Evolutionary conservation across 2,888 invertebrate species (phyloP), one percentile per base, ranked within the genome.

Genomic region (Caenorhabditis panamensis): DNA sequence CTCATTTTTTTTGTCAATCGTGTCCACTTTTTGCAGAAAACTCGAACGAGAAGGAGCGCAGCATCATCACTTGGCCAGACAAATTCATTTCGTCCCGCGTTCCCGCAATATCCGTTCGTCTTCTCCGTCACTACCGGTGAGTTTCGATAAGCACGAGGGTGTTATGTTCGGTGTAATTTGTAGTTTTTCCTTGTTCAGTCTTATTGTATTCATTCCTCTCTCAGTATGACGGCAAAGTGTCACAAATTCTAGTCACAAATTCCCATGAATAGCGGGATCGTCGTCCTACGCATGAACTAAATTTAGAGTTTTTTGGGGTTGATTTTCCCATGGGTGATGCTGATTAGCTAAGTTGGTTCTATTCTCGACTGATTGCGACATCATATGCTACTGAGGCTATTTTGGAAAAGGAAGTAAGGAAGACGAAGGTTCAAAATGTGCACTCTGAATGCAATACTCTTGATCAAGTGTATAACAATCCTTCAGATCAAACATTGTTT

Each of bases 241-340:
- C 41, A 61, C n/a, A 61, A 31, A 31, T 31, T 4, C 31, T 6
- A 31, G 31, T 49, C 62, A 61, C 26, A 61, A 44, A 24, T 44
- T 61, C 44, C n/a, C 18, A 31, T 4, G 9, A 31, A 31, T 9
- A 31, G 4, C 31, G 31, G 9, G 9, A 9, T 31, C 31, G 9
- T 31, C 41, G 24, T 24, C 63, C 63, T 49, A 51, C 49, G 51
- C 63, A 63, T 49, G 63, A 31, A 62, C 63, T 63, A 63, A 63
- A 51, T 51, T 63, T 63, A 51, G 63, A n/a, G 9, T 31, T 31
- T 31, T 31, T 9, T 9, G 31, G 31, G 31, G 31, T 31, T 31
- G 18, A 24, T 63, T 51, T 63, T 63, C 63, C 63, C 63, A 63
- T 51, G 31, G 63, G 63, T 36, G 18, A 8, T 51, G 36, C 8